Conservation (phyloP, 2,797 vertebrate genomes). For the Helostoma temminkii region DNA sequence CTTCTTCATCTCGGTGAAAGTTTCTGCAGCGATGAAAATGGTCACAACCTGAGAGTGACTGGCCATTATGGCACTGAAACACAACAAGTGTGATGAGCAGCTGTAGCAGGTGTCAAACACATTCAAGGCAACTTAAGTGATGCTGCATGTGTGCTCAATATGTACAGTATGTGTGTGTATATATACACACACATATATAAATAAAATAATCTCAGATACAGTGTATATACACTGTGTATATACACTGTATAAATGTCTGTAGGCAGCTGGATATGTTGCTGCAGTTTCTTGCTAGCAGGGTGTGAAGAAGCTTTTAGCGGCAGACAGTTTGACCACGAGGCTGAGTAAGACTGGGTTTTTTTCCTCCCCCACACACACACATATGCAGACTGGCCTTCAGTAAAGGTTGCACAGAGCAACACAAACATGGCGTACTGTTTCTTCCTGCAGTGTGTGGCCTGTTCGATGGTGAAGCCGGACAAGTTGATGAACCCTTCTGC, state of each 20-base stretch:
- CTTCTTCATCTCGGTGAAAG: slow-evolving; percentile 52
- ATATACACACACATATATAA: no score
- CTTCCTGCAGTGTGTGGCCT: slow-evolving; percentile 36
- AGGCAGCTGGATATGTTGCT: no score
- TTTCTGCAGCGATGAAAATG: slow-evolving; percentile 49
- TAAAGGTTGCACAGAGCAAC: no score
- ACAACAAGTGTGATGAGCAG: neutral
- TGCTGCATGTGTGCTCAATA: no score
- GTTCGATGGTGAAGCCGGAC: slow-evolving; percentile 47
- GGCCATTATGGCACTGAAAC: slow-evolving; percentile 49
- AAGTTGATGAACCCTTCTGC: slow-evolving; percentile 62
- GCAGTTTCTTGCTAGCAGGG: no score
- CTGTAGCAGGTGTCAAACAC: no score
- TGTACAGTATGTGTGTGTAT: no score
- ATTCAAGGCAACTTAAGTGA: no score
- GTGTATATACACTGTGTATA: no score
- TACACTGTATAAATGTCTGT: no score
- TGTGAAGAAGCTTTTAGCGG: no score
- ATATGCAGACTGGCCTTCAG: neutral
- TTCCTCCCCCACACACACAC: neutral
- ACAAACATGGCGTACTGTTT: slow-evolving; percentile 38
- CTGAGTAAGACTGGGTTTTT: neutral
- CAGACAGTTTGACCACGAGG: neutral
- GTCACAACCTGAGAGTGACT: slow-evolving; percentile 46
- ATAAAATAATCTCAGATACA: no score